A percentile compares a stretch with the other conserved stretches of the same genome.
phyloP scores from a whole-genome alignment of 2,797 vertebrate species.

The Distichodus sexfasciatus region DNA sequence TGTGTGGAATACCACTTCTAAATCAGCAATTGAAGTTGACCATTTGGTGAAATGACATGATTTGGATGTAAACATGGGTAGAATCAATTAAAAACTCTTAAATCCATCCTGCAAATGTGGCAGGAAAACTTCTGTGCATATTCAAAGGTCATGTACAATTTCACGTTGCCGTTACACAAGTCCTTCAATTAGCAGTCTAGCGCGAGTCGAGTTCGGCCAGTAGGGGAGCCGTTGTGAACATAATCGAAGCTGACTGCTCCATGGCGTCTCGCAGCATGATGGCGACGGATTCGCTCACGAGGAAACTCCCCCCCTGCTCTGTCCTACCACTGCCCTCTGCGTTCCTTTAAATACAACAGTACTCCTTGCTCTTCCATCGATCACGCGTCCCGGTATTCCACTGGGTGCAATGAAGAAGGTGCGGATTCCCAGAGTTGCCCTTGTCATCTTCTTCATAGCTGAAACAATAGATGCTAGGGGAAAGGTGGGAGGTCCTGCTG shows the following conservation, averaged over 20 bases:
- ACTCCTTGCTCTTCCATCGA: too few species aligned
- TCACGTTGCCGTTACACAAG: conserved; percentile 44
- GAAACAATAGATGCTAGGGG: conserved; percentile 40
- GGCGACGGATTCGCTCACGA: conserved; percentile 43
- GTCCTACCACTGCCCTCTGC: conserved; percentile 45
- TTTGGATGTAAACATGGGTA: too few species aligned
- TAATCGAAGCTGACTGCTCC: conserved; percentile 54
- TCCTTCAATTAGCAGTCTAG: conserved; percentile 55
- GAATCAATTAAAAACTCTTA: too few species aligned
- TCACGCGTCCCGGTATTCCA: too few species aligned
- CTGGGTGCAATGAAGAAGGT: too few species aligned
- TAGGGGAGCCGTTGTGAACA: conserved; percentile 47
- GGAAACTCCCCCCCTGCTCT: conserved; percentile 28
- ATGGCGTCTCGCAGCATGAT: conserved; percentile 40
- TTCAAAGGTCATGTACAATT: conserved; percentile 43
- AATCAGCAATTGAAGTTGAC: too few species aligned
- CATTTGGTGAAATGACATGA: too few species aligned
- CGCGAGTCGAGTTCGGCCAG: conserved; percentile 32
- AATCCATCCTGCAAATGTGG: too few species aligned
- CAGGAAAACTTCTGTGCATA: conserved; percentile 12
- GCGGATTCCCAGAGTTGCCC: too few species aligned
- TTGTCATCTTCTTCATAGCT: too few species aligned
- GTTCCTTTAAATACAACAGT: conserved; percentile 30
- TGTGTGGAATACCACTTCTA: too few species aligned
- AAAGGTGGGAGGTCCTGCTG: conserved; percentile 23